Evolutionary conservation across 2,113 vertebrate genomes (phyloP).

Genomic region (Urocolius indicus): DNA sequence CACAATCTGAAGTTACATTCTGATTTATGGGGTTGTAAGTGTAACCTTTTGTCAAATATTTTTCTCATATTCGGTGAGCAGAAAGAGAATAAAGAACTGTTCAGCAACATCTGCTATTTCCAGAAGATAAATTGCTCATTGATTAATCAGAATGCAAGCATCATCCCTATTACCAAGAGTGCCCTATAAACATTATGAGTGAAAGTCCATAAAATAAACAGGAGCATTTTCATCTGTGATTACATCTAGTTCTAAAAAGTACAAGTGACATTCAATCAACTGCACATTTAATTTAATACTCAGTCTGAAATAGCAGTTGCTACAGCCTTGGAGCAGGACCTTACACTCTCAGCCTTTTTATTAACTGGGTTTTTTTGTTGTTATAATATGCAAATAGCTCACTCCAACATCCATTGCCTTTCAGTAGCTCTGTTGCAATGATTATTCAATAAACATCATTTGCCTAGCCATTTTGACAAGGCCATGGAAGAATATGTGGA

Average conservation of each 20-base stretch:
- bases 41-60: not conserved
- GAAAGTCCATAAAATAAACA: not conserved
- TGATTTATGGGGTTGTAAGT: not conserved
- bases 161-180: not conserved
- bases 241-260: constrained; percentile 2
- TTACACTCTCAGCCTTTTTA: not conserved
- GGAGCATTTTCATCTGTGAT: not conserved
- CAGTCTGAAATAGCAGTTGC: not conserved
- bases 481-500: not conserved
- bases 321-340: not conserved
- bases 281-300: not conserved
- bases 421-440: not conserved
- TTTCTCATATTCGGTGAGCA: not conserved
- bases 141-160: not conserved
- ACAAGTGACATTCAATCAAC: not conserved
- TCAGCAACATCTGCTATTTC: not conserved
- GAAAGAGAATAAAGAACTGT: not conserved
- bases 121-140: not conserved
- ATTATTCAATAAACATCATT: not conserved
- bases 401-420: not conserved
- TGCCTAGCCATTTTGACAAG: not conserved
- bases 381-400: not conserved
- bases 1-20: not conserved
- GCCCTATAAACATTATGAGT: not conserved
- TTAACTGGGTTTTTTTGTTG: not conserved